Base-by-base conservation (phyloP, 2,797 vertebrate genomes). In the Typhlichthys subterraneus region DNA sequence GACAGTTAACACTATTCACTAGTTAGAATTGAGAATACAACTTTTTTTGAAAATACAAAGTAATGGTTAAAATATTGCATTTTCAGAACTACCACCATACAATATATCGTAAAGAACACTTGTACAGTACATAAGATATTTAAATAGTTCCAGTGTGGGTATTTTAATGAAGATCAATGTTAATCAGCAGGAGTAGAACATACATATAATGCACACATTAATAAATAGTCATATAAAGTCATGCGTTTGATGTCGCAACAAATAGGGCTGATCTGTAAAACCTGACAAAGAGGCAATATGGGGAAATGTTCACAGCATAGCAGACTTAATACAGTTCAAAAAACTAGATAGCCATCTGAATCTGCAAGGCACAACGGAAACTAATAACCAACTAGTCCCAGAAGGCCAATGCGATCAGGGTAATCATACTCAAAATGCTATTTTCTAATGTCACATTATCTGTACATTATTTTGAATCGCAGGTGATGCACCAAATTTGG, bases 171-270 rank as follows among this genome's bases (percentile, higher is more conserved):
- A 76, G 78, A 73, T 76, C 72, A 88, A 67, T 33, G 54, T 82
- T 56, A 65, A 75, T 90, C 92, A 92, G 92, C 88, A 92, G 91
- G 85, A 82, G 80, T 90, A 92, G 90, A 89, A 89, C 88, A 90
- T 87, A 81, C 84, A 71, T 70, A 91, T 78, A 83, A 73, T 79
- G 76, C 72, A 90, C 84, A 84, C 48, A 71, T 74, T 77, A 77
- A 90, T 88, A 88, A 90, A 91, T 88, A 86, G 84, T 80, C 70
- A 76, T 72, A 65, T 84, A 82, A 73, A 75, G 84, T 80, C 79
- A 73, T 75, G 63, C 2, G 42, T 14, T 76, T 68, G 70, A 53
- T 72, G 78, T 80, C 63, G 67, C 72, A 60, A 75, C 65, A 33
- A 80, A 79, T 57, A 70, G 70, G 66, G 79, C 70, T 49, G 51